Conservation (phyloP, 2,113 vertebrate species). For the Pseudorectes ferrugineus region DNA sequence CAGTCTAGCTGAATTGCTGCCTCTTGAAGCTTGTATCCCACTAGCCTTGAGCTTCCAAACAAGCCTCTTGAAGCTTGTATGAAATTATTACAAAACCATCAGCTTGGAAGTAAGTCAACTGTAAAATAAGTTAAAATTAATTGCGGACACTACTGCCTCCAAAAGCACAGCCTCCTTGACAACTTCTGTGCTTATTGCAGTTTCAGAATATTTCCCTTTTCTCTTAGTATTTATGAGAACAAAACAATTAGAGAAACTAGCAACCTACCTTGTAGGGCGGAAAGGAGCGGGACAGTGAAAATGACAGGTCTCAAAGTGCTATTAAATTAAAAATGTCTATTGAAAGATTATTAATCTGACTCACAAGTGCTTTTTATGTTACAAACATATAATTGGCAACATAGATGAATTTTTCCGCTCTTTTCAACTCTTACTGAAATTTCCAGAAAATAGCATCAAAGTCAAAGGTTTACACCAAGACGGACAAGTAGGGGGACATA, state of each 20-base stretch:
- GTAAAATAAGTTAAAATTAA: constrained; percentile 4
- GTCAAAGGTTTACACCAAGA: neutral
- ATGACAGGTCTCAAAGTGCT: neutral
- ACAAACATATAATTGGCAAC: neutral
- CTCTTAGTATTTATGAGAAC: neutral
- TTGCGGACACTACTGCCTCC: neutral
- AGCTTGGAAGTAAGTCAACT: neutral
- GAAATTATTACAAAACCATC: neutral
- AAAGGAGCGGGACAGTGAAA: neutral
- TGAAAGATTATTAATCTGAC: neutral
- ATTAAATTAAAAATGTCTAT: neutral
- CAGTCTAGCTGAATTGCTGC: neutral
- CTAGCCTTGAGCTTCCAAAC: no score
- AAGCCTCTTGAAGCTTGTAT: neutral
- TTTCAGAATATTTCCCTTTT: neutral
- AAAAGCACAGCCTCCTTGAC: neutral
- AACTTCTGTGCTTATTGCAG: neutral
- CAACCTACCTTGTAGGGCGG: neutral
- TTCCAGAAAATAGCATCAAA: neutral
- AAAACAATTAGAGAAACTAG: neutral
- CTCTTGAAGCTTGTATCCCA: neutral
- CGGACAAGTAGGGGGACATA: neutral
- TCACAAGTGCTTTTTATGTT: neutral
- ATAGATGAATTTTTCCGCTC: neutral
- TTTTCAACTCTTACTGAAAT: neutral